Base-by-base conservation (phyloP, 2,797 vertebrate species). In the Eulemur albifrons region DNA sequence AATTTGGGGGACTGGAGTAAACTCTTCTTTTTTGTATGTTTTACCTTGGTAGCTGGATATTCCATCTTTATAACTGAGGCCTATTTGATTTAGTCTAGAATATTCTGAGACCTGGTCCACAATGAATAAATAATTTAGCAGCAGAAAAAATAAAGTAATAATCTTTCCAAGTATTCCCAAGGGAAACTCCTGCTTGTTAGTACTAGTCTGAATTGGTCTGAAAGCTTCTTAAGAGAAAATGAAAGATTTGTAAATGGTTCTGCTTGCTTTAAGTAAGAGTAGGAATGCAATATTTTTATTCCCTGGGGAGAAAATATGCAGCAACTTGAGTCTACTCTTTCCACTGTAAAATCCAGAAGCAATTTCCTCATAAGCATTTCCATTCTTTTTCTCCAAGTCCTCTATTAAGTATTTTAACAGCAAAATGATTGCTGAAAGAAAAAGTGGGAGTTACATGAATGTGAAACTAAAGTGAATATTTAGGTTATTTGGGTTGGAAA, bases 331-430 rank as follows among this genome's bases (percentile, higher is more conserved):
- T 95, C 94, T 91, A 17, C 30, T 92, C 77, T 96, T 97, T 96
- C 95, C 93, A 97, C 35, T 59, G 38, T 25, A 73, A 73, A 86
- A 86, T 80, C 96, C 91, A 96, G 95, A 88, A 93, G 75, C 72
- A 89, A 63, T 96, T 97, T 96, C 79, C 83, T 96, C 75, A 90
- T 94, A 97, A 96, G 81, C 85, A 96, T 96, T 97, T 97, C 93
- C 95, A 95, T 93, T 95, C 65, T 90, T 95, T 97, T 94, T 20
- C 72, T 95, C 96, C 93, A 98, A 94, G 79, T 93, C 11, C 48
- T 94, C 43, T 95, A 54, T 63, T 96, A 97, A 97, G 88, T 97
- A 77, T 94, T 96, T 97, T 97, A 96, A 79, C 93, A 97, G 85
- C 20, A 97, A 93, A 95, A 90, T 89, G 14, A 61, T 94, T 54